Evolutionary conservation across 2,888 invertebrate genomes (phyloP), one percentile per base, ranked within the genome.

Genomic region (Drosophila recens): DNA sequence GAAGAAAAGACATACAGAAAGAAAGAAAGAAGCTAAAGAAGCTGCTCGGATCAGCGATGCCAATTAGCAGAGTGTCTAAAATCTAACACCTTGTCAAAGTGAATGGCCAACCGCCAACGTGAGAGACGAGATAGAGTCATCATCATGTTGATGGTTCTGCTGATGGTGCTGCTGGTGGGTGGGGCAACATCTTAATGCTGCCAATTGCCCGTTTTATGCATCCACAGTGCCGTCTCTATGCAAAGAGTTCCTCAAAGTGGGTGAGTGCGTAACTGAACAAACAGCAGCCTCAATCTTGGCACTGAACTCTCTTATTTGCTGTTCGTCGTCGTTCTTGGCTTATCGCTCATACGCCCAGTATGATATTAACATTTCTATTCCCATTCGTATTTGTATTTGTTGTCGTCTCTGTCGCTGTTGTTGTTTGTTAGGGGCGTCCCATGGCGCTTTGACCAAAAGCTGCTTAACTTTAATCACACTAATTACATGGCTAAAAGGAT

Each of bases 401-500:
- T 36, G 38, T 9, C 20, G 34, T 17, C 20, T 6, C 8, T 10
- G 36, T 20, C 15, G 15, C n/a, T 51, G 36, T 5, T 43, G 20
- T 45, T 61, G 30, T 33, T 46, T 46, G 20, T 40, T 46, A 15
- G 23, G 40, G 75, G 43, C 74, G 17, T 51, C 73, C 74, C 73
- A 51, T 56, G 49, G 67, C 63, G 59, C 8, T 54, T 36, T 65
- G 38, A 15, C 27, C 27, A 36, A 27, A 56, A 61, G 65, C 58
- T 80, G 70, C 71, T 82, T 82, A 69, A 72, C 85, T 89, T 78
- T 82, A 82, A 89, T 86, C 75, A 76, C 88, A 82, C 88, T 88
- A 86, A 86, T 86, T 88, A 79, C 85, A 49, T 71, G 81, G 85
- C 83, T 90, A 91, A 90, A 91, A 90, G 91, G 90, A 90, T 89